Conservation (phyloP, 1,140 invertebrate genomes). For the Mizuhopecten yessoensis region DNA sequence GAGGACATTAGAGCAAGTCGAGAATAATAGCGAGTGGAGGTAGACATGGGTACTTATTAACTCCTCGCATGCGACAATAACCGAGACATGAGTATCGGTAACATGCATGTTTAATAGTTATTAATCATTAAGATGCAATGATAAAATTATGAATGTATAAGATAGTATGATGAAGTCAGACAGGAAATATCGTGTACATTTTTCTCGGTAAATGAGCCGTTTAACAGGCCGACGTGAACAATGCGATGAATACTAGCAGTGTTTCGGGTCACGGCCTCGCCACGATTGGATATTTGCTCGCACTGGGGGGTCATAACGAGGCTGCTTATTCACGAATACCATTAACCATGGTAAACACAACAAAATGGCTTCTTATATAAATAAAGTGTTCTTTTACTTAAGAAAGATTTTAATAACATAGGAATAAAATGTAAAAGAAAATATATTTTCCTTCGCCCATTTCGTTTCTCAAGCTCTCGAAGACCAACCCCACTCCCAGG, state of each 20-base stretch:
- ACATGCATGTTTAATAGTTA: conserved; percentile 21
- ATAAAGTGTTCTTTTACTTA: not conserved
- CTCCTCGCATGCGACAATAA: conserved; percentile 3
- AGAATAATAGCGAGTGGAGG: not conserved
- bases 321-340: not conserved
- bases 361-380: not conserved
- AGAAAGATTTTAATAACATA: not conserved
- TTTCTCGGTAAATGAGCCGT: not conserved
- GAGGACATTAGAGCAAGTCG: not conserved
- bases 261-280: not conserved
- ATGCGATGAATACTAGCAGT: not conserved
- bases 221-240: not conserved
- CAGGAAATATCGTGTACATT: conserved; percentile 12
- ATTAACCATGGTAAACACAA: not conserved
- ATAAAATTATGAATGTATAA: conserved; percentile 32
- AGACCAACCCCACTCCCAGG: not conserved
- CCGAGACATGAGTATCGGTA: not conserved
- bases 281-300: not conserved
- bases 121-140: conserved; percentile 39
- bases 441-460: not conserved
- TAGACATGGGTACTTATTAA: conserved; percentile 14
- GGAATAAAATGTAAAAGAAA: not conserved
- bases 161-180: conserved; percentile 11
- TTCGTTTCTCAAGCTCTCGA: not conserved
- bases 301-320: not conserved